Conservation (phyloP, 2,888 invertebrate genomes). For the Sympetrum striolatum region DNA sequence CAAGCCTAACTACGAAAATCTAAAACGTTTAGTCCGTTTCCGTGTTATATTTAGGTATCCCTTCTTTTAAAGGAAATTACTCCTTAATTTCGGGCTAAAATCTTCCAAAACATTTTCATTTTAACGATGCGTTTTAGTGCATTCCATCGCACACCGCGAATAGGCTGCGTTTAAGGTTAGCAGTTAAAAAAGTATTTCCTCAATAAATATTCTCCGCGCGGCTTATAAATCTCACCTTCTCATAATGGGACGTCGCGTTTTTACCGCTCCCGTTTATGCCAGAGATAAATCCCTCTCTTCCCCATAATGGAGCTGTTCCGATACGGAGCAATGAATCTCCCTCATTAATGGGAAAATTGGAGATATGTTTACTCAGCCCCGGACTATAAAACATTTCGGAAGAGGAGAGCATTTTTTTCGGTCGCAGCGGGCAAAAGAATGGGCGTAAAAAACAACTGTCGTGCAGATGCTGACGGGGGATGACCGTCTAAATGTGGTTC, state of each 20-base stretch:
- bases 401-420: not conserved
- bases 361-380: constrained; percentile 10
- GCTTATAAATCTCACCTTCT: not conserved
- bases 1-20: too few relatives aligned
- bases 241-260: not conserved
- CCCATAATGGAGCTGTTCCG: not conserved
- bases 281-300: not conserved
- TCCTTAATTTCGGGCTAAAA: too few relatives aligned
- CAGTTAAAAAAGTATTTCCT: not conserved
- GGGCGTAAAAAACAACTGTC: not conserved
- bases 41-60: too few relatives aligned
- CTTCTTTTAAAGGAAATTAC: too few relatives aligned
- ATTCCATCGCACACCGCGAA: too few relatives aligned
- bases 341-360: not conserved
- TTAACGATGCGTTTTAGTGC: too few relatives aligned
- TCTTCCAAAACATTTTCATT: too few relatives aligned
- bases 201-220: not conserved
- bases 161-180: not conserved
- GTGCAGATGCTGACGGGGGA: not conserved
- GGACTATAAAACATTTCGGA: constrained; percentile 26
- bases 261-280: not conserved
- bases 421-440: not conserved
- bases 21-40: too few relatives aligned
- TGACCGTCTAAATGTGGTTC: not conserved
- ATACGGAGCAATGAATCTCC: not conserved